These are phyloP conservation scores for Diprion similis DNA, from an alignment of 1,140 invertebrate genomes.

Conservation along the genomic window DNA sequence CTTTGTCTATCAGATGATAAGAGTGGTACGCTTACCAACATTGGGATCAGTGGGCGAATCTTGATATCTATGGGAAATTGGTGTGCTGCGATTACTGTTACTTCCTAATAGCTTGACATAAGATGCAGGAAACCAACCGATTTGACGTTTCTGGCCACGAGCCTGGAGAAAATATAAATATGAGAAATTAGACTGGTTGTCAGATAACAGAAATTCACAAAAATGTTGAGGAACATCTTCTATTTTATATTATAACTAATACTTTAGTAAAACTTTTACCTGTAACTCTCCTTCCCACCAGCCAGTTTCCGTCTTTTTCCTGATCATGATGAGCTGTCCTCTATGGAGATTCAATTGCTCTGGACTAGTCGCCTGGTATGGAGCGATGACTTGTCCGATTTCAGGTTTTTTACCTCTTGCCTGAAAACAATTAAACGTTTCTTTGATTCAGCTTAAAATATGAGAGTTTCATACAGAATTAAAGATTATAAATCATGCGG, in stretches of 20 bases:
- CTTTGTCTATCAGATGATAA: too few relatives aligned
- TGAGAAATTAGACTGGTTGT: conserved; percentile 13
- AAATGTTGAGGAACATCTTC: not conserved
- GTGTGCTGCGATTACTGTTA: conserved; percentile 75
- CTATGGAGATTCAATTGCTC: conserved; percentile 90
- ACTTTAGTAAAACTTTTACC: conserved; percentile 51
- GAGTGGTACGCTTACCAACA: conserved; percentile 44
- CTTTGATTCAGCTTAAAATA: conserved; percentile 24
- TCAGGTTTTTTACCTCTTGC: conserved; percentile 77
- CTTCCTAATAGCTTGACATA: conserved; percentile 88
- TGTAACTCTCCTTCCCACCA: conserved; percentile 99
- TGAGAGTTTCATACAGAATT: too few relatives aligned
- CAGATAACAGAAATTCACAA: conserved; percentile 21
- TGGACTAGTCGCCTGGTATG: conserved; percentile 85
- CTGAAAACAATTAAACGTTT: conserved; percentile 33
- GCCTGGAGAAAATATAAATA: conserved; percentile 61
- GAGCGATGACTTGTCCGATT: conserved; percentile 88
- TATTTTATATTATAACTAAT: too few relatives aligned
- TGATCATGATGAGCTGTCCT: conserved; percentile 95
- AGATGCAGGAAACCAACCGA: conserved; percentile 97
- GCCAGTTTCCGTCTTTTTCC: conserved; percentile 94
- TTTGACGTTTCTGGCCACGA: conserved; percentile 92
- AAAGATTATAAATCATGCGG: too few relatives aligned
- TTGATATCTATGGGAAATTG: conserved; percentile 70
- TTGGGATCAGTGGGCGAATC: conserved; percentile 61